These are phyloP conservation scores for Anthoscopus minutus DNA, from an alignment of 2,113 vertebrate species.

Conservation along the genomic window DNA sequence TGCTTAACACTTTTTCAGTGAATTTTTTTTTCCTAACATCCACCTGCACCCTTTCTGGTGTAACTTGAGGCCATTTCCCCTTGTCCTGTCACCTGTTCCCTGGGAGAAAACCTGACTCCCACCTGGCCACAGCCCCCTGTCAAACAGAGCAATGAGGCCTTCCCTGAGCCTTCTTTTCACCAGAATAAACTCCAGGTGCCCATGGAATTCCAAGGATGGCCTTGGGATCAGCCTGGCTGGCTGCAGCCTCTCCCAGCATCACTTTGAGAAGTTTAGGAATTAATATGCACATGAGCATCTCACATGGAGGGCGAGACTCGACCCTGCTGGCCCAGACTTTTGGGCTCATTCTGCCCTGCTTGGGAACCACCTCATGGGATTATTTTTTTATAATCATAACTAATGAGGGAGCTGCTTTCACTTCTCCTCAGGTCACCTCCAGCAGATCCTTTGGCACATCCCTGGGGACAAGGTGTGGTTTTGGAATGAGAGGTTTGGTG, in stretches of 20 bases:
- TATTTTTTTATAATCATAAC: not conserved
- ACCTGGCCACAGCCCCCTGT: not conserved
- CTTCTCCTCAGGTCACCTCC: not conserved
- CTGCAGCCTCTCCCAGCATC: not conserved
- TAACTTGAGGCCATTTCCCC: not conserved
- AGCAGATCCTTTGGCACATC: not conserved
- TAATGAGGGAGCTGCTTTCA: not conserved
- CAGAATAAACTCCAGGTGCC: not conserved
- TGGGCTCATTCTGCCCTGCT: not conserved
- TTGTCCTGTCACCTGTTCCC: not conserved
- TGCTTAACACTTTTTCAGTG: not conserved
- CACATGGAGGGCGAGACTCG: not conserved
- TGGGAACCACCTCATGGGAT: not conserved
- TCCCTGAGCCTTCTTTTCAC: not conserved
- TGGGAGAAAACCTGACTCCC: not conserved
- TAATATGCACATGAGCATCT: fast-evolving
- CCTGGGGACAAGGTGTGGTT: not conserved
- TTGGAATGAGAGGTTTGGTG: not conserved
- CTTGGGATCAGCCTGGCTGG: not conserved
- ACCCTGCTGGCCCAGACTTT: not conserved
- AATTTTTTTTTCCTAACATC: not conserved
- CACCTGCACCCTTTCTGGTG: not conserved
- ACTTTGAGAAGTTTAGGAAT: not conserved
- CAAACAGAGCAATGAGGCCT: not conserved
- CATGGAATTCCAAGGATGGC: not conserved